A percentile compares a stretch with the other conserved stretches of the same genome.
Conservation (phyloP, 2,113 vertebrate genomes). For the Cyanocitta stelleri region DNA sequence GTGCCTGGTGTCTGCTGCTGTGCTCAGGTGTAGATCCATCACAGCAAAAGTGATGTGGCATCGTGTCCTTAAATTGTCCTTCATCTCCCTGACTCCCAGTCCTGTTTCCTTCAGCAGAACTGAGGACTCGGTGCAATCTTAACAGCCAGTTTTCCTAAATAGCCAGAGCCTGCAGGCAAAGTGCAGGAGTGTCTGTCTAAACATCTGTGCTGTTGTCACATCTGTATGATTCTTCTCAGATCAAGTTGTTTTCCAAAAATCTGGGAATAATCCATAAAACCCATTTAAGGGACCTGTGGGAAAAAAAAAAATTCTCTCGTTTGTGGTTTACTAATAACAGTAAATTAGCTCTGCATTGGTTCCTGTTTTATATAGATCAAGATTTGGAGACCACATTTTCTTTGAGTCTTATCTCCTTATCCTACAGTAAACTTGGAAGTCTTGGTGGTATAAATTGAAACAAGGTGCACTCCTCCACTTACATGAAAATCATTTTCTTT, state of each 20-base stretch:
- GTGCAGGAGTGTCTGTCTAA: not conserved
- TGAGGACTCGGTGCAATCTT: not conserved
- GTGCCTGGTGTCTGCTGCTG: not conserved
- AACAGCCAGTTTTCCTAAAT: not conserved
- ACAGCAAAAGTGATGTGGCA: not conserved
- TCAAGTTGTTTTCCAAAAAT: not conserved
- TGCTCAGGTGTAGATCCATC: not conserved
- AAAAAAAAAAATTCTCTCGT: not conserved
- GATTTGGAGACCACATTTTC: not conserved
- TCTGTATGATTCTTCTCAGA: not conserved
- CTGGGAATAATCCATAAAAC: not conserved
- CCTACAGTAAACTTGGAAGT: not conserved
- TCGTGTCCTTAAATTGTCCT: not conserved
- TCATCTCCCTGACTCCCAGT: not conserved
- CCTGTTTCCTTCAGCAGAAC: not conserved
- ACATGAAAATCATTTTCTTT: not conserved
- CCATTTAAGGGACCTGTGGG: not conserved
- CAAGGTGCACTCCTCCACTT: not conserved
- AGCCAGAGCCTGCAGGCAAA: not conserved
- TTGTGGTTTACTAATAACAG: not conserved
- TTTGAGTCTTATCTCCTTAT: not conserved
- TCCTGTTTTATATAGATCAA: not conserved
- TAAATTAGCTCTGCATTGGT: not conserved
- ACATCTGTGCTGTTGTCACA: not conserved
- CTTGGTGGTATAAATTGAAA: not conserved